Base-by-base conservation (phyloP, 2,113 vertebrate species). In the Corvus moneduloides region DNA sequence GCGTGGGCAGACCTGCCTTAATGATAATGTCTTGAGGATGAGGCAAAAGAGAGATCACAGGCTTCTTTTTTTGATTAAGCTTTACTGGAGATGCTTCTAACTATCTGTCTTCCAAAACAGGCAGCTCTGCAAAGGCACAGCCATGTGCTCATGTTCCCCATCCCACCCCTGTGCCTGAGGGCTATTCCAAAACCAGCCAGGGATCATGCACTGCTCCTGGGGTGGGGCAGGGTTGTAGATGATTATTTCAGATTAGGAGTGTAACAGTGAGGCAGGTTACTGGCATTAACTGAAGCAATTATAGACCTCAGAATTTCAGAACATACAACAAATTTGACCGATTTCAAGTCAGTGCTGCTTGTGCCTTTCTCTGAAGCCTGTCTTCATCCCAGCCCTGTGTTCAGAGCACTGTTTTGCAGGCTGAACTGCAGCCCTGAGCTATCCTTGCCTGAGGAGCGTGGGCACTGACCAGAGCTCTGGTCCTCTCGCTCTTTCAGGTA, bases 391-490 rank as follows among this genome's bases (percentile, higher is more conserved):
- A n/a, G 37, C 66, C 14, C 30, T 28, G 26, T 64, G 33, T 11
- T 51, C 56, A 56, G 32, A 17, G 9, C 27, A 1, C 22, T 46
- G 48, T 35, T 41, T 54, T 51, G 11, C 41, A 5, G 0, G 0
- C 19, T 52, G 49, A 11, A 10, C 11, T 30, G 15, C 37, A 27
- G 30, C 2, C 4, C 19, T 35, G 81, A 75, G 90, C 71, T 22
- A 1, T 10, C 1, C 27, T 24, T 61, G 15, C 35, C 66, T 0
- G 15, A 30, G 67, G 30, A 22, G 26, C 2, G 2, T 4, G 10
- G 52, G 37, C 6, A 22, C 62, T 88, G 14, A 9, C 2, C 1
- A 5, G 16, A 43, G 27, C 67, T 56, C 52, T 55, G 43, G 5
- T 23, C 32, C 56, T 72, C 30, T 81, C 1, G 0, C 35, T 43